Base-by-base conservation (phyloP, 2,113 vertebrate genomes). In the Drymodes brunneopygia region DNA sequence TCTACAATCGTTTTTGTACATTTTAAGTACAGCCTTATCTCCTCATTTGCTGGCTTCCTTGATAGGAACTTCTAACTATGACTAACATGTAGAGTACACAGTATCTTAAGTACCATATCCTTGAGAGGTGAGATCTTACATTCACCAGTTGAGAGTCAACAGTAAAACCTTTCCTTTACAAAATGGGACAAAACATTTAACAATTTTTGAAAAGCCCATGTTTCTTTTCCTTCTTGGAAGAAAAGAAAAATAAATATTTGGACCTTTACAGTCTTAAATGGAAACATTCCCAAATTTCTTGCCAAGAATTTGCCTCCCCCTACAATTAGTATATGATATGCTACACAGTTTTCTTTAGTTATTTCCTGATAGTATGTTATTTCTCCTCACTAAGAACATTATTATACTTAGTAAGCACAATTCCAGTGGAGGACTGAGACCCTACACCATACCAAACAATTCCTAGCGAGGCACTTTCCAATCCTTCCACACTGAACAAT, bases 301-400 rank as follows among this genome's bases (percentile, higher is more conserved):
- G 84, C 90, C 96, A 95, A 97, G 95, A 97, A 88, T 91, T 86
- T 94, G 51, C 72, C 86, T 95, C 73, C 89, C 86, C 88, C 83
- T 94, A 94, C 95, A 97, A 98, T 97, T 94, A 97, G 77, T 97
- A 82, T 82, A 93, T 67, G 75, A 77, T 78, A 96, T 93, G 96
- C 83, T 86, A 96, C 86, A 95, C 74, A 93, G 82, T 83, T 97
- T 94, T 97, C 90, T 97, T 94, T 95, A 97, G 96, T 96, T 97
- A 96, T 88, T 90, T 97, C 91, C 86, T 97, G 88, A 97, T 93
- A 97, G 77, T 69, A 96, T 94, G 83, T 88, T 94, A 97, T 97
- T 97, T 97, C 90, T 96, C 80, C 62, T 95, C 81, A 97, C 83
- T 94, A 92, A 93, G 95, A 97, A 95, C 96, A 95, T 88, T 95